phyloP scores from a whole-genome alignment of 2,888 invertebrate species.

The Cosmopolites sordidus region DNA sequence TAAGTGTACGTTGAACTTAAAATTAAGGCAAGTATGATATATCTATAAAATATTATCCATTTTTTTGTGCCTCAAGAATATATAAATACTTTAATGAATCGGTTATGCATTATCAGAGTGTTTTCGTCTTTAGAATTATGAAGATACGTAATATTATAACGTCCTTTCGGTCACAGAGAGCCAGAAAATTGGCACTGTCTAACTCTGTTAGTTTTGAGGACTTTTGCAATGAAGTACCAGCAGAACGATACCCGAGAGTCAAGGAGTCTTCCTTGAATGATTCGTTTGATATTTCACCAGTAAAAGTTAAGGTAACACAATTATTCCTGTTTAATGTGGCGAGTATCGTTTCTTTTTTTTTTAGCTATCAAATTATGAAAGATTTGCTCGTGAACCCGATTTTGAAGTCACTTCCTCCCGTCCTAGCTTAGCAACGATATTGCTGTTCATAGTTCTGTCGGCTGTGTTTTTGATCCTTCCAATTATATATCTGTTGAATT shows the following conservation, averaged over 20 bases:
- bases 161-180: conserved; percentile 39
- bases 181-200: conserved; percentile 36
- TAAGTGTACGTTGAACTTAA: conserved; percentile 1
- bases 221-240: conserved; percentile 54
- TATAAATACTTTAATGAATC: no score
- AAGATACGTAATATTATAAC: conserved; percentile 41
- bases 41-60: no score
- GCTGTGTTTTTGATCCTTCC: conserved; percentile 48
- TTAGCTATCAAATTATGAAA: conserved; percentile 14
- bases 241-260: conserved; percentile 46
- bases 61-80: no score
- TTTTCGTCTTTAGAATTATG: conserved; percentile 11
- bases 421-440: conserved; percentile 42
- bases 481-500: conserved; percentile 46
- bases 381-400: conserved; percentile 16
- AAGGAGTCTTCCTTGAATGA: conserved; percentile 53
- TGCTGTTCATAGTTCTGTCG: conserved; percentile 43
- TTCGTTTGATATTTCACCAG: conserved; percentile 47
- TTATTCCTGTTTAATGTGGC: no score
- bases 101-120: no score
- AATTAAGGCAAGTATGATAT: not conserved
- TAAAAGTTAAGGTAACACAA: conserved; percentile 18
- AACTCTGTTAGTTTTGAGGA: conserved; percentile 57
- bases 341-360: not conserved
- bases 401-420: conserved; percentile 32